These are phyloP conservation scores for Falco peregrinus DNA, from an alignment of 2,797 vertebrate genomes.

Conservation along the genomic window DNA sequence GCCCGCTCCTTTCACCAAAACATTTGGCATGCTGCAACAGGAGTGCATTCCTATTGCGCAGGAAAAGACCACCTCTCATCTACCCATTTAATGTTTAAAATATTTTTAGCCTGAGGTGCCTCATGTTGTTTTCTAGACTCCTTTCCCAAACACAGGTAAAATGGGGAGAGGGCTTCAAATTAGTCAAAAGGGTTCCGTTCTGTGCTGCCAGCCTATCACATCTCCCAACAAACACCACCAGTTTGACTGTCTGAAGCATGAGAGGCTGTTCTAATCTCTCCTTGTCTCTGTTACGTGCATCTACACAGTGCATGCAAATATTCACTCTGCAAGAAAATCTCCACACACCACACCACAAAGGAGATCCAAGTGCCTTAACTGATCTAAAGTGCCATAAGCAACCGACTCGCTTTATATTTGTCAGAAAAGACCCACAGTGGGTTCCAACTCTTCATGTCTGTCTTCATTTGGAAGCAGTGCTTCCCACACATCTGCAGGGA, in stretches of 20 bases:
- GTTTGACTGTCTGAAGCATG: background rate
- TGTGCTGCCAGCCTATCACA: background rate
- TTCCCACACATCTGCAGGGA: slow-evolving; percentile 5
- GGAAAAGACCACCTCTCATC: background rate
- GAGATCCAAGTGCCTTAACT: background rate
- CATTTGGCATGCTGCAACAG: background rate
- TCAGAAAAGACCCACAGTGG: slow-evolving; percentile 5
- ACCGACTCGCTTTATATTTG: background rate
- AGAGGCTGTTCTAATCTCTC: background rate
- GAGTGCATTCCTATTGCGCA: background rate
- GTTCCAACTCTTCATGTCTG: background rate
- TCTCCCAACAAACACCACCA: background rate
- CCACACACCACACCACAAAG: background rate
- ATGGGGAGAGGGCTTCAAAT: background rate
- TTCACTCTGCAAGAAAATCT: background rate
- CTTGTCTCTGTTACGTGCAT: background rate
- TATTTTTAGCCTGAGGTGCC: background rate
- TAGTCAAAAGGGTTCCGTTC: background rate
- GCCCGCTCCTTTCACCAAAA: background rate
- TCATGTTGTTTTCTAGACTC: background rate
- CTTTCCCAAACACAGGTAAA: background rate
- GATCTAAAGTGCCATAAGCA: background rate
- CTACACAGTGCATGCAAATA: background rate
- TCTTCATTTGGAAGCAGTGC: background rate
- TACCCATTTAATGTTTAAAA: background rate